These are phyloP conservation scores for Carcharodon carcharias DNA, from an alignment of 2,797 vertebrate genomes.

Conservation along the genomic window DNA sequence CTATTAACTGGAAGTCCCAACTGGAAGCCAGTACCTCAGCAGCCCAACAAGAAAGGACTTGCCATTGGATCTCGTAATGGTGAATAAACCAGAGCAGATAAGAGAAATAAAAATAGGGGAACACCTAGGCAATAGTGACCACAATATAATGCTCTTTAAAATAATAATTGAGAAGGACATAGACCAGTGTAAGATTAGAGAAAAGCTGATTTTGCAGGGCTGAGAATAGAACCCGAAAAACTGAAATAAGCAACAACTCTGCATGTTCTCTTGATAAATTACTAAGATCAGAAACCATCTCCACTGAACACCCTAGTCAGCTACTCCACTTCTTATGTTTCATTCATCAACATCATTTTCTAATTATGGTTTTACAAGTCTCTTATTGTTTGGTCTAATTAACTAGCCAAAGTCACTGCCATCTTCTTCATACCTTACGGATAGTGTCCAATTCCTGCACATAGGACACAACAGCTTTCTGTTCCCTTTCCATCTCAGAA, in stretches of 20 bases:
- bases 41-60: no score
- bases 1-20: no score
- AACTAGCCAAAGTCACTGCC: not conserved
- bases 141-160: no score
- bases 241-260: not conserved
- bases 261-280: not conserved
- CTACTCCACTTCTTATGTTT: not conserved
- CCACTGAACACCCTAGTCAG: not conserved
- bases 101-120: no score
- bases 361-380: not conserved
- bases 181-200: no score
- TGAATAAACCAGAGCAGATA: no score
- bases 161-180: no score
- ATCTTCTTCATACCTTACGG: conserved; percentile 60
- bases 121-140: no score
- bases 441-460: conserved; percentile 59
- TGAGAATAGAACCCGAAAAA: no score
- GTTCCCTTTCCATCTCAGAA: conserved; percentile 68
- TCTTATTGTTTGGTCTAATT: not conserved
- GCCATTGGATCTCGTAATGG: no score
- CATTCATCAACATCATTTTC: not conserved
- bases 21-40: no score
- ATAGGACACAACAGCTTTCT: conserved; percentile 56
- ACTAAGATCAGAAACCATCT: not conserved
- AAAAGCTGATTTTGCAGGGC: no score